These are phyloP conservation scores for Psittacula cyanocephala DNA, from an alignment of 2,113 vertebrate genomes.

Conservation along the genomic window DNA sequence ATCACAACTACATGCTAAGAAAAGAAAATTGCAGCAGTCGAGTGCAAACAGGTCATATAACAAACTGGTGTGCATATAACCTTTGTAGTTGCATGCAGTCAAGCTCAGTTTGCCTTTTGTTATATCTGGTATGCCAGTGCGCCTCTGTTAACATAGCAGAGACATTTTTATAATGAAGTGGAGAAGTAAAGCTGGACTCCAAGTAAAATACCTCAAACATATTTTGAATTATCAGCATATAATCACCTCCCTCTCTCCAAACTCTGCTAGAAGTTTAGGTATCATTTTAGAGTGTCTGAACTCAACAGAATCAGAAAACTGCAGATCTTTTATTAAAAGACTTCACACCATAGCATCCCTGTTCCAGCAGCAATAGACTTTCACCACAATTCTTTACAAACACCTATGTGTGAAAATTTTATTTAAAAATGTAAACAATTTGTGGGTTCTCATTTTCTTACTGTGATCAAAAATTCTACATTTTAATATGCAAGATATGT, in stretches of 20 bases:
- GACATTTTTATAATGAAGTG: not conserved
- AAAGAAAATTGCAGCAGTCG: not conserved
- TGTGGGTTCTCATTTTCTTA: not conserved
- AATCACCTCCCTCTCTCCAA: not conserved
- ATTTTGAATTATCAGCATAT: not conserved
- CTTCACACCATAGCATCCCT: not conserved
- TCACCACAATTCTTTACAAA: not conserved
- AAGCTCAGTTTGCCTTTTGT: not conserved
- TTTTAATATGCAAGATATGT: not conserved
- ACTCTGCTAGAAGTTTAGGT: not conserved
- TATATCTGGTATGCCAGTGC: not conserved
- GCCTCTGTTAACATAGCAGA: not conserved
- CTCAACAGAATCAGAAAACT: not conserved
- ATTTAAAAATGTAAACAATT: not conserved
- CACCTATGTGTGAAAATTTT: not conserved
- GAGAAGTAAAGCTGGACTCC: not conserved
- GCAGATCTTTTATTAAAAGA: not conserved
- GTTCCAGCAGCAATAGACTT: not conserved
- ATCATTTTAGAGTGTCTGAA: not conserved
- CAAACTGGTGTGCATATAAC: not conserved
- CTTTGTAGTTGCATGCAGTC: not conserved
- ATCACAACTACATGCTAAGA: not conserved
- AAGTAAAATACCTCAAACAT: not conserved
- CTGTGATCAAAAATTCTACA: not conserved
- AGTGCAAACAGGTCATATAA: not conserved